Percentiles rank a stretch among this genome's conserved stretches.
Evolutionary conservation across 1,140 invertebrate species (phyloP).

Genomic region (Piezodorus guildinii): DNA sequence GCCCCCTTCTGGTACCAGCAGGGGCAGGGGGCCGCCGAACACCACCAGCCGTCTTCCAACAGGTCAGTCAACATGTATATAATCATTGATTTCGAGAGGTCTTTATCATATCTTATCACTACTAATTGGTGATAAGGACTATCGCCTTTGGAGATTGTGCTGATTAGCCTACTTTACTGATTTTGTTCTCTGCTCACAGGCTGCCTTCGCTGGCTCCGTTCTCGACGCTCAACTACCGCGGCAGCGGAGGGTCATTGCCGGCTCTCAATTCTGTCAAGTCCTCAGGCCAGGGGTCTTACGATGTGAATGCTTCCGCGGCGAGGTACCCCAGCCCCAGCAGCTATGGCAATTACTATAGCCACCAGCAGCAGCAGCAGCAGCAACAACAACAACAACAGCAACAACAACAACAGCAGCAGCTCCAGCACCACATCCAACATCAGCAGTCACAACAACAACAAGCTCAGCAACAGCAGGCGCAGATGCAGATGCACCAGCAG

Average conservation of each 20-base stretch:
- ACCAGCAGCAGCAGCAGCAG: slow-evolving; percentile 9
- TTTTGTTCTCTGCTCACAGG: slow-evolving; percentile 13
- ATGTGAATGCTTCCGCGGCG: neutral
- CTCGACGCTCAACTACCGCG: neutral
- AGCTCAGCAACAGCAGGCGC: slow-evolving; percentile 23
- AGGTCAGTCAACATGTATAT: neutral
- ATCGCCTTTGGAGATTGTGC: neutral
- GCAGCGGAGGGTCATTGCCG: neutral
- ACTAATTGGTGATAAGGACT: neutral
- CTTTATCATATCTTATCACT: neutral
- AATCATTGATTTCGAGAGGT: neutral
- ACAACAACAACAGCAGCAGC: slow-evolving; percentile 23
- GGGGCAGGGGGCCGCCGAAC: neutral
- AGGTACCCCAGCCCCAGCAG: slow-evolving; percentile 2
- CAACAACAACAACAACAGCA: slow-evolving; percentile 24
- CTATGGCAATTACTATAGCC: neutral
- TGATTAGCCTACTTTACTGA: too few species aligned
- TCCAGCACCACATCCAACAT: neutral
- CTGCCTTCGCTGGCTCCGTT: slow-evolving; percentile 14
- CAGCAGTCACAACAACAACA: slow-evolving; percentile 22
- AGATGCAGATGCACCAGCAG: slow-evolving; percentile 21
- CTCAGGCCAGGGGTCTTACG: neutral
- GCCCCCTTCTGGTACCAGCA: slow-evolving; percentile 9
- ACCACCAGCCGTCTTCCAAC: neutral
- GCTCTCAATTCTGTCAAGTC: slow-evolving; percentile 18